Evolutionary conservation across 2,888 invertebrate genomes (phyloP).

Genomic region (Parelbella ahira): DNA sequence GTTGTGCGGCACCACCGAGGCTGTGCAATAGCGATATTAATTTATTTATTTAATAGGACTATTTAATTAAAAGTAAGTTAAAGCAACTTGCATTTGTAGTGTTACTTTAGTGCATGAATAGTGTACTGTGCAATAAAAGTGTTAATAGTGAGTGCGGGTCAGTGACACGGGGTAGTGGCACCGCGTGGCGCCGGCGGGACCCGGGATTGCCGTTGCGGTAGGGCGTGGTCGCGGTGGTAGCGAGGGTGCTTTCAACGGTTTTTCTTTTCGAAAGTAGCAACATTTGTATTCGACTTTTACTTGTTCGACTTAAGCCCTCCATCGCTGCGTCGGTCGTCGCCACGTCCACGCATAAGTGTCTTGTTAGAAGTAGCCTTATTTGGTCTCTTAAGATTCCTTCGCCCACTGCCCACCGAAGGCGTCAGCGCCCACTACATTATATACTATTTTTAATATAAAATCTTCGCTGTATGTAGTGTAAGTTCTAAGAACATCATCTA

Average conservation of each 20-base stretch:
- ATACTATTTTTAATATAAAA: conserved; percentile 1
- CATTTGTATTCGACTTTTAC: conserved; percentile 51
- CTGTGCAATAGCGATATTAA: conserved; percentile 77
- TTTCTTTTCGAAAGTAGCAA: conserved; percentile 50
- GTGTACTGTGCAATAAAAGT: conserved; percentile 35
- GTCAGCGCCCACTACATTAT: conserved; percentile 52
- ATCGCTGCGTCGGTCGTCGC: conserved; percentile 52
- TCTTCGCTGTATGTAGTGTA: no score
- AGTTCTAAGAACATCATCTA: no score
- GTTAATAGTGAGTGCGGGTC: conserved; percentile 63
- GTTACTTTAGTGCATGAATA: conserved; percentile 45
- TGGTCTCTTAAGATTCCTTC: conserved; percentile 57
- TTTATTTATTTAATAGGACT: conserved; percentile 79
- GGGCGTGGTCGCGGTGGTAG: conserved; percentile 71
- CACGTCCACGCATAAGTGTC: conserved; percentile 57
- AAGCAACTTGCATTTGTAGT: conserved; percentile 45
- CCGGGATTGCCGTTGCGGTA: conserved; percentile 71
- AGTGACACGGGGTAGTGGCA: conserved; percentile 62
- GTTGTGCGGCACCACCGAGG: conserved; percentile 74
- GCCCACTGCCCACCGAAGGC: conserved; percentile 56
- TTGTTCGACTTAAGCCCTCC: conserved; percentile 44
- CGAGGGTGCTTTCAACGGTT: conserved; percentile 26
- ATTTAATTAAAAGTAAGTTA: conserved; percentile 78
- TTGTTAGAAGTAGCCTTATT: conserved; percentile 60
- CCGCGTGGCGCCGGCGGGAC: conserved; percentile 47